A percentile compares a stretch with the other conserved stretches of the same genome.
Evolutionary conservation across 30 jellyfish, hydroid and myxozoan genomes (phyloP).

Genomic region (Pelagia noctiluca): DNA sequence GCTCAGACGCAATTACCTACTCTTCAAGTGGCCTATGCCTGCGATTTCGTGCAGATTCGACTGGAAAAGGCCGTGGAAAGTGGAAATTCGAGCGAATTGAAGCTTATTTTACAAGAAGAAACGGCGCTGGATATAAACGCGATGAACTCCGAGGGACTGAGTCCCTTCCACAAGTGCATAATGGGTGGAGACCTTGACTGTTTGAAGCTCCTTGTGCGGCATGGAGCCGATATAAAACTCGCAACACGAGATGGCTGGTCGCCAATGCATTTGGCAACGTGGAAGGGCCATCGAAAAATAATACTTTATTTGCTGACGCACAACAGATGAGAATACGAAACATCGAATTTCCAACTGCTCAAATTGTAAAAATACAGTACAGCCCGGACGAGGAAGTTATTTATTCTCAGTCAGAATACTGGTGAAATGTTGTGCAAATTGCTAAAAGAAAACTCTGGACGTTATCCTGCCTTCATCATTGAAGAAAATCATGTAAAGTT

Average conservation of each 20-base stretch:
- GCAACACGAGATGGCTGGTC: constrained; percentile 92
- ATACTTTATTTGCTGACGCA: constrained; percentile 64
- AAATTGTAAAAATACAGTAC: neutral
- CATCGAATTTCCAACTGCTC: neutral
- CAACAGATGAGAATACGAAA: neutral
- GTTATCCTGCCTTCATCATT: no score
- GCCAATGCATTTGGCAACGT: constrained; percentile 81
- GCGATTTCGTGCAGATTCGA: constrained; percentile 59
- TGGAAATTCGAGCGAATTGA: constrained; percentile 75
- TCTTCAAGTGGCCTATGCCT: constrained; percentile 67
- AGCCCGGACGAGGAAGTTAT: neutral
- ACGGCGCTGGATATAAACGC: constrained; percentile 69
- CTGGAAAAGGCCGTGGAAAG: constrained; percentile 77
- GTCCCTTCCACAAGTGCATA: constrained; percentile 75
- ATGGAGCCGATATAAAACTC: constrained; percentile 77
- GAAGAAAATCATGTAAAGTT: no score
- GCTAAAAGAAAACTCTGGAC: no score
- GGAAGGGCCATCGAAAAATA: constrained; percentile 78
- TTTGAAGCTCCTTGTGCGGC: constrained; percentile 72
- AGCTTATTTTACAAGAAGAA: constrained; percentile 62
- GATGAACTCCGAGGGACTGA: constrained; percentile 87
- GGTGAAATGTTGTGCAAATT: no score
- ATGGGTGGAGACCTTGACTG: constrained; percentile 85
- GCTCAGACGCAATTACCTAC: constrained; percentile 58
- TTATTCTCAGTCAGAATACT: no score